phyloP scores from a whole-genome alignment of 1,140 invertebrate genomes.

The Nasonia vitripennis region DNA sequence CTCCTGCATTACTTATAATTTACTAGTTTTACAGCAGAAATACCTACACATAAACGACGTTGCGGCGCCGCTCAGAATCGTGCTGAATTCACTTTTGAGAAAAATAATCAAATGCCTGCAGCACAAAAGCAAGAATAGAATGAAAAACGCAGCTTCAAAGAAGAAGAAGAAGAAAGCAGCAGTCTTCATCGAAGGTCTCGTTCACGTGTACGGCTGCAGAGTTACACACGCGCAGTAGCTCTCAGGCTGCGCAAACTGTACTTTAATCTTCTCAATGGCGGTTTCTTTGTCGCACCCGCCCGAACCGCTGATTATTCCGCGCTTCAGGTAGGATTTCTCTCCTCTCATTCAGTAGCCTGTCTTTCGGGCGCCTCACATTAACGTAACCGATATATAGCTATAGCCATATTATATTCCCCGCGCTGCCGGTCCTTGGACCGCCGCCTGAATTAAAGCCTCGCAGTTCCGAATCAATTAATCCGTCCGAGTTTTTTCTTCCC shows the following conservation, averaged over 20 bases:
- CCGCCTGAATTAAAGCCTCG: background rate
- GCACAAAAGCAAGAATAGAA: background rate
- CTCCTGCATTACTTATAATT: background rate
- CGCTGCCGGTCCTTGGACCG: background rate
- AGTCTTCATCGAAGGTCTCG: background rate
- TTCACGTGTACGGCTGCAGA: background rate
- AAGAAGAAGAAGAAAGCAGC: background rate
- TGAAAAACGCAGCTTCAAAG: background rate
- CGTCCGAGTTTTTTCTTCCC: background rate
- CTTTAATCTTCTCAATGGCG: conserved; percentile 8
- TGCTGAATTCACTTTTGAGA: background rate
- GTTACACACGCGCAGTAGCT: background rate
- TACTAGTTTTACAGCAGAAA: background rate
- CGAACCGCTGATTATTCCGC: conserved; percentile 27
- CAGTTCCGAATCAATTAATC: conserved; percentile 28
- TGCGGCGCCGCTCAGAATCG: too few relatives aligned
- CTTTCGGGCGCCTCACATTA: background rate
- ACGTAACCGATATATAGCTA: background rate
- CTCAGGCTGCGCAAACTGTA: conserved; percentile 16
- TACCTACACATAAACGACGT: background rate
- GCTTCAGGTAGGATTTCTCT: background rate
- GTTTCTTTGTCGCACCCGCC: conserved; percentile 62
- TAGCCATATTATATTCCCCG: background rate
- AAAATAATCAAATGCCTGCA: background rate
- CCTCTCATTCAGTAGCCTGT: background rate